phyloP scores from a whole-genome alignment of 2,888 invertebrate genomes.

The Coecobrya sp. region DNA sequence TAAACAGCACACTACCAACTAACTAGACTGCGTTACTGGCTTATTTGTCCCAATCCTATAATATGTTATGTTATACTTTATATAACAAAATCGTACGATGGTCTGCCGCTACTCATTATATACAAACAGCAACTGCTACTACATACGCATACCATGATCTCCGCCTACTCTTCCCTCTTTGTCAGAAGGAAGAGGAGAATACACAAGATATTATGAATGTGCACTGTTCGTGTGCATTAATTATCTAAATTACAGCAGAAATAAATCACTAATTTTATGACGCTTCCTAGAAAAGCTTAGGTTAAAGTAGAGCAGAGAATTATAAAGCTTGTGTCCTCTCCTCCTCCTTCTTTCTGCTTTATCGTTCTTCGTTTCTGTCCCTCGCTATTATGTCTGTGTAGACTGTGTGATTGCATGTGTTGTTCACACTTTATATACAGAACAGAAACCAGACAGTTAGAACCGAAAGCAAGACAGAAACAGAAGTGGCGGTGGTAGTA shows the following conservation, averaged over 20 bases:
- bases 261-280: conserved; percentile 87
- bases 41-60: conserved; percentile 50
- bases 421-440: conserved; percentile 23
- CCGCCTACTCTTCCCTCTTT: conserved; percentile 81
- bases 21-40: background rate
- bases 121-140: conserved; percentile 56
- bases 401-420: conserved; percentile 15
- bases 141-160: conserved; percentile 64
- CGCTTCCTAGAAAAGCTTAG: conserved; percentile 83
- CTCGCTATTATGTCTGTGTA: background rate
- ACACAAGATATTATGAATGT: conserved; percentile 79
- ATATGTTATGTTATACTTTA: background rate
- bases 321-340: conserved; percentile 65
- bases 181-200: conserved; percentile 51
- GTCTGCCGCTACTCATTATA: background rate
- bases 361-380: conserved; percentile 29
- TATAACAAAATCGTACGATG: background rate
- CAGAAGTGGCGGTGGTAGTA: background rate
- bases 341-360: conserved; percentile 49
- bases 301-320: conserved; percentile 74
- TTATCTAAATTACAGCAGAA: conserved; percentile 86
- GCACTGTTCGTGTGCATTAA: conserved; percentile 85
- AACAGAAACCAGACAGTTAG: background rate
- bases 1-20: background rate
- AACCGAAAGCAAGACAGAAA: background rate